Evolutionary conservation across 2,797 vertebrate genomes (phyloP).

Genomic region (Euthynnus affinis): DNA sequence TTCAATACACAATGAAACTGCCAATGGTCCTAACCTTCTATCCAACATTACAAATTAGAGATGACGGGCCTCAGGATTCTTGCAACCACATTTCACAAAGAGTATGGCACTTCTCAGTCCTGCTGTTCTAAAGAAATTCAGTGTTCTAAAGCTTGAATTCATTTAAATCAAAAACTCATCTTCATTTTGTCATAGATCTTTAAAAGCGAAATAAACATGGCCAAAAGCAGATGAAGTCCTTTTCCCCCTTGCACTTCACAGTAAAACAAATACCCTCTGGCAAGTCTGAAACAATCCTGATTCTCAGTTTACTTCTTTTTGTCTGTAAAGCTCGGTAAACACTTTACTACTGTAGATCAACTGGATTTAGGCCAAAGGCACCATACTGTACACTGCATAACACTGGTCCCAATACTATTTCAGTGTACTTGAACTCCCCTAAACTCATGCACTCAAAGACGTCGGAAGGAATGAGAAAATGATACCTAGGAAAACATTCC

Average conservation of each 20-base stretch:
- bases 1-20: conserved; percentile 37
- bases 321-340: conserved; percentile 11
- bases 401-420: conserved; percentile 53
- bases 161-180: background rate
- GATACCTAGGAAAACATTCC: conserved; percentile 86
- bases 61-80: conserved; percentile 25
- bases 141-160: background rate
- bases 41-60: conserved; percentile 32
- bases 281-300: conserved; percentile 1
- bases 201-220: background rate
- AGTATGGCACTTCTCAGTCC: background rate
- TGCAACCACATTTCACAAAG: conserved; percentile 29
- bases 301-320: conserved; percentile 10
- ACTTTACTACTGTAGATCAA: conserved; percentile 31
- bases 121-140: conserved; percentile 25
- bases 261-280: background rate
- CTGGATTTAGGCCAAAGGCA: conserved; percentile 41
- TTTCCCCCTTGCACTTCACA: background rate
- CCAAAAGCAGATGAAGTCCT: background rate
- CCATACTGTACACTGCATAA: conserved; percentile 5
- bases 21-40: conserved; percentile 26
- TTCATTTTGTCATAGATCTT: background rate
- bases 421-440: conserved; percentile 57
- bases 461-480: conserved; percentile 79
- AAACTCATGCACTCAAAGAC: conserved; percentile 68